Base-by-base conservation (phyloP, 2,888 invertebrate genomes). In the Piscicola geometra region DNA sequence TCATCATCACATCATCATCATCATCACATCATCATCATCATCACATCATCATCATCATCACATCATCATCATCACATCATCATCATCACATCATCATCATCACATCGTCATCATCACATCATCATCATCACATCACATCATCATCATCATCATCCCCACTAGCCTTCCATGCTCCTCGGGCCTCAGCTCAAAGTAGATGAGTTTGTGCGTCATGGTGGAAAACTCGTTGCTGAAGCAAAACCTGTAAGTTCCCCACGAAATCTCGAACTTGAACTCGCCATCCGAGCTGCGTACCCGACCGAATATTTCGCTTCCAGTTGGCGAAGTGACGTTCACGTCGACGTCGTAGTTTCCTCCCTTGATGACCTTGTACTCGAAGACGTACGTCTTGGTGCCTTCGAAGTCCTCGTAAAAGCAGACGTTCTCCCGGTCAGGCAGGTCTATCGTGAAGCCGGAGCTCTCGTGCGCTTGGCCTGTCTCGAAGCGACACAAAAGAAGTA, bases 191-290 rank as follows among this genome's bases (percentile, higher is more conserved):
- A 83, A 83, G 77, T 80, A 82, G 1, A 83, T 76, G 28, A 81
- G 77, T 78, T 84, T 84, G 75, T 83, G 83, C 1, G 82, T 80
- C 67, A 82, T 77, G 0, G 81, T 81, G 1, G 84, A 84, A 78
- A 84, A 84, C 77, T 83, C 82, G 75, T 79, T 79, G 76, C 78
- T 81, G 78, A 82, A 83, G 79, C 83, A 83, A 73, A 83, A 82
- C 21, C 78, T 76, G 78, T 80, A 84, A 32, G 82, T 81, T n/a
- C 84, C 84, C 68, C 80, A 79, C 15, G 82, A 81, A 0, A 82
- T 79, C n/a, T 83, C 81, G 76, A 84, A 82, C 18, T 79, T 77
- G 50, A 82, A 79, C 15, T 76, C 78, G 33, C 78, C 80, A 0
- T 78, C 77, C n/a, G 60, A 64, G 3, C 77, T 79, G 69, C 81